Evolutionary conservation across 1,140 invertebrate genomes (phyloP).

Genomic region (Meteorus sp.): DNA sequence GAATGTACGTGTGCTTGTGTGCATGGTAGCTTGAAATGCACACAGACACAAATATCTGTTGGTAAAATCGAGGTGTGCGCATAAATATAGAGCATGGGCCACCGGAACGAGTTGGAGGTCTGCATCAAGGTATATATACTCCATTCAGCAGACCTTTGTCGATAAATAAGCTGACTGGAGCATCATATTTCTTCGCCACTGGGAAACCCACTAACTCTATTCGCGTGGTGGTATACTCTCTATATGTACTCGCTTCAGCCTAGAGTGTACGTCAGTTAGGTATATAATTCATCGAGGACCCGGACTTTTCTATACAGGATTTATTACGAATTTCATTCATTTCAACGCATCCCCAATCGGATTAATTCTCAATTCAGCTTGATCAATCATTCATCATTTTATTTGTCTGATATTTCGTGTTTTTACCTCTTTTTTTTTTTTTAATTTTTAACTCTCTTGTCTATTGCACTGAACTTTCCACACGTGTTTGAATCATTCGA

Average conservation of each 20-base stretch:
- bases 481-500: no score
- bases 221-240: not conserved
- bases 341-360: slow-evolving; percentile 32
- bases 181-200: slow-evolving; percentile 42
- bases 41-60: not conserved
- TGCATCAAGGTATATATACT: slow-evolving; percentile 22
- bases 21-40: no score
- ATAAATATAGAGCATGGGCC: slow-evolving; percentile 7
- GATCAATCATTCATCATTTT: slow-evolving; percentile 25
- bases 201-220: not conserved
- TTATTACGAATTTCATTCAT: slow-evolving; percentile 41
- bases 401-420: no score
- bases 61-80: not conserved
- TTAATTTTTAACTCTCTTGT: slow-evolving; percentile 8
- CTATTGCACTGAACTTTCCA: not conserved
- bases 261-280: not conserved
- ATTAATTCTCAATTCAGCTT: slow-evolving; percentile 39
- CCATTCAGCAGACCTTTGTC: slow-evolving; percentile 31
- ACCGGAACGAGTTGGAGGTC: not conserved
- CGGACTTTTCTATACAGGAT: slow-evolving; percentile 21
- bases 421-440: no score
- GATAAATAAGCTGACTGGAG: slow-evolving; percentile 40
- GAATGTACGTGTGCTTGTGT: not conserved
- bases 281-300: slow-evolving; percentile 26
- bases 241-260: not conserved